Evolutionary conservation across 2,888 invertebrate genomes (phyloP).

Genomic region (Fragum whitleyi): DNA sequence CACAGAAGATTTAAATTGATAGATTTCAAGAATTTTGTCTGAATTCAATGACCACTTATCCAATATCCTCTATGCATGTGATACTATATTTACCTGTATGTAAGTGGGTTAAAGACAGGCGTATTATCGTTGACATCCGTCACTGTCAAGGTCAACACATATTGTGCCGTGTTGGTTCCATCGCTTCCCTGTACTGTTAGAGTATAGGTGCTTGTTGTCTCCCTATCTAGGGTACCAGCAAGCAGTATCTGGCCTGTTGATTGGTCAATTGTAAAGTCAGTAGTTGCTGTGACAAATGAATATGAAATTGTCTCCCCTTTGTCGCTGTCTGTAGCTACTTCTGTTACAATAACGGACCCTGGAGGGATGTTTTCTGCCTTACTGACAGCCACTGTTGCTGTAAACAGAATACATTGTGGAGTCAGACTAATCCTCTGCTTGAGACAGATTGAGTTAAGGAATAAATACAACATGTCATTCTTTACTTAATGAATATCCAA

Average conservation of each 20-base stretch:
- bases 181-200: conserved; percentile 72
- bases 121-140: conserved; percentile 78
- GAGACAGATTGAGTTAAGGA: too few relatives aligned
- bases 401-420: too few relatives aligned
- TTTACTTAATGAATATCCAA: too few relatives aligned
- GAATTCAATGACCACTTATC: too few relatives aligned
- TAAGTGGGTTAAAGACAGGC: conserved; percentile 50
- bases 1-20: too few relatives aligned
- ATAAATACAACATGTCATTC: too few relatives aligned
- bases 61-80: too few relatives aligned
- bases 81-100: conserved; percentile 57
- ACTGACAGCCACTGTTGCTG: conserved; percentile 53
- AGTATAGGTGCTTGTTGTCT: conserved; percentile 54
- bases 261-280: conserved; percentile 69
- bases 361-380: conserved; percentile 59
- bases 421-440: too few relatives aligned
- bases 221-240: conserved; percentile 66
- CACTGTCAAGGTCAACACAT: conserved; percentile 74
- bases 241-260: conserved; percentile 68
- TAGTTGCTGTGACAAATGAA: conserved; percentile 61
- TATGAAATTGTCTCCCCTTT: conserved; percentile 66
- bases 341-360: conserved; percentile 56
- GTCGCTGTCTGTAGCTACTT: conserved; percentile 72
- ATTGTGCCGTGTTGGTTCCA: conserved; percentile 61
- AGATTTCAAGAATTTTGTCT: too few relatives aligned